These are phyloP conservation scores for Drosophila merina DNA, from an alignment of 2,888 invertebrate genomes.

Conservation along the genomic window DNA sequence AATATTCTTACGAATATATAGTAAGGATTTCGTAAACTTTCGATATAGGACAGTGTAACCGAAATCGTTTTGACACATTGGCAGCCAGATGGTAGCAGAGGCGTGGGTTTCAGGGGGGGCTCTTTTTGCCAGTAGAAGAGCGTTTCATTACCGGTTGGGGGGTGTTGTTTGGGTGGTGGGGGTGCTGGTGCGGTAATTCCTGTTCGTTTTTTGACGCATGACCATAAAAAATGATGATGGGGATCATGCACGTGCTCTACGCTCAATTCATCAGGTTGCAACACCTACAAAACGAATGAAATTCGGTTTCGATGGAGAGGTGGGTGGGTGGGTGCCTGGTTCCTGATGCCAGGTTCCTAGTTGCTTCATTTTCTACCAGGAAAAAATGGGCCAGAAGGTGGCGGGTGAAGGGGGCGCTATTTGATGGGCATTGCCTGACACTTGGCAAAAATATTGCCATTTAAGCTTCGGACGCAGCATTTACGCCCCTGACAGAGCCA, in stretches of 20 bases:
- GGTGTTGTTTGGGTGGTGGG: neutral
- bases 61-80: constrained; percentile 70
- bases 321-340: too few species aligned
- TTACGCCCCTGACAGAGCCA: constrained; percentile 59
- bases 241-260: constrained; percentile 73
- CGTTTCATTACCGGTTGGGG: neutral
- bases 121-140: neutral
- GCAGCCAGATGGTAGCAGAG: constrained; percentile 22
- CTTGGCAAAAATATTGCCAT: constrained; percentile 68
- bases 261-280: constrained; percentile 72
- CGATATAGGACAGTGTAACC: constrained; percentile 49
- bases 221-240: constrained; percentile 75
- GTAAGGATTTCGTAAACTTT: constrained; percentile 20
- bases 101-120: neutral
- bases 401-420: constrained; percentile 24
- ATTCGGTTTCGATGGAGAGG: constrained; percentile 8
- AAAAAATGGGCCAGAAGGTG: neutral
- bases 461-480: constrained; percentile 70
- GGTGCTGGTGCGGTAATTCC: constrained; percentile 19
- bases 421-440: constrained; percentile 61
- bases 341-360: neutral
- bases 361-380: neutral
- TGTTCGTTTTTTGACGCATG: constrained; percentile 69
- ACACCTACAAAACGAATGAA: constrained; percentile 55
- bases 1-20: constrained; percentile 3